Percentiles rank a stretch among this genome's conserved stretches.
Conservation (phyloP, 2,113 vertebrate genomes). For the Carlito syrichta region DNA sequence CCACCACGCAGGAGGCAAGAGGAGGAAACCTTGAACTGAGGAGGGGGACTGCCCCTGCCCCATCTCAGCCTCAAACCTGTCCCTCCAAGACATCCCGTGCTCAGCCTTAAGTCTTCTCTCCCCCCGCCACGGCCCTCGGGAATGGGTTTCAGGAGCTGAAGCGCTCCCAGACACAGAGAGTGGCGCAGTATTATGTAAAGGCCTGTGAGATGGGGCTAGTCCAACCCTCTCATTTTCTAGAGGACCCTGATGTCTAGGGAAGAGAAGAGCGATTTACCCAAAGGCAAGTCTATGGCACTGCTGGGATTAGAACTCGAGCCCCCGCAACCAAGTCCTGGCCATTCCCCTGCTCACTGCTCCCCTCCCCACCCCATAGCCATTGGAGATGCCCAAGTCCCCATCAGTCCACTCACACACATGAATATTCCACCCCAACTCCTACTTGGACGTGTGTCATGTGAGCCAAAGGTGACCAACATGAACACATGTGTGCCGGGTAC, state of each 20-base stretch:
- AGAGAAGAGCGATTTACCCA: neutral
- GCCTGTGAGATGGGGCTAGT: neutral
- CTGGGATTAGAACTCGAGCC: no score
- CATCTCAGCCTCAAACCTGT: neutral
- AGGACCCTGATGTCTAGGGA: neutral
- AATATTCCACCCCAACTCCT: neutral
- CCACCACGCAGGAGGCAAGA: fast-evolving
- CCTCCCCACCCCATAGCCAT: neutral
- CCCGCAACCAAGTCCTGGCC: neutral
- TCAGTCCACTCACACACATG: neutral
- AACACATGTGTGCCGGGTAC: neutral
- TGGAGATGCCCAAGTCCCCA: fast-evolving
- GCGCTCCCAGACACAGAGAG: neutral
- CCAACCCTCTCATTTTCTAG: neutral
- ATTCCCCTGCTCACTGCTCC: no score
- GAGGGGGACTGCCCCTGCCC: no score
- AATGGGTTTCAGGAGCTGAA: neutral
- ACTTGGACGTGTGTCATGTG: neutral
- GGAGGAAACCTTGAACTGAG: neutral
- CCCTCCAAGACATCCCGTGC: neutral
- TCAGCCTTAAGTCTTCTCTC: neutral
- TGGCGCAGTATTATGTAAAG: neutral
- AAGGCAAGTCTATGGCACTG: neutral
- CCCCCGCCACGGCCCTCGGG: neutral
- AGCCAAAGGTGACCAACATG: neutral